Percentiles rank a stretch among this genome's conserved stretches.
Evolutionary conservation across 2,888 invertebrate species (phyloP).

Genomic region (Erebia ligea): DNA sequence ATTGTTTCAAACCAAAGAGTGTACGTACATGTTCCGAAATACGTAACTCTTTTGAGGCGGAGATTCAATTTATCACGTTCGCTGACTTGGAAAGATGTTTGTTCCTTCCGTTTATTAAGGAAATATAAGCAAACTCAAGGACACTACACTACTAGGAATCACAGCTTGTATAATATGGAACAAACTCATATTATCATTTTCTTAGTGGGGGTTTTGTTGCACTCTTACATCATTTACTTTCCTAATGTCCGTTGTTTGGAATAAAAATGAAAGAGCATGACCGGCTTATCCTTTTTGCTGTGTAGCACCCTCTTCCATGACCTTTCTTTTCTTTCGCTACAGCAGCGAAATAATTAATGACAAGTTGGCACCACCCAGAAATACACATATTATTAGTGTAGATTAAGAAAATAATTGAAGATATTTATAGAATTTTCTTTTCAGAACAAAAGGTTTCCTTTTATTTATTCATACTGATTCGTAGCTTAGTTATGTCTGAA

Average conservation of each 20-base stretch:
- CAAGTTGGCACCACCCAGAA: background rate
- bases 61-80: slow-evolving; percentile 5
- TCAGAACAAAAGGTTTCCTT: background rate
- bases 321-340: background rate
- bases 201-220: too few species aligned
- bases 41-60: background rate
- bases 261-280: too few species aligned
- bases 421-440: background rate
- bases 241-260: too few species aligned
- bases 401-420: background rate
- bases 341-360: background rate
- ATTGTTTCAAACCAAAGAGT: background rate
- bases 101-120: background rate
- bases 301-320: too few species aligned
- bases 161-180: background rate
- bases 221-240: too few species aligned
- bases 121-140: slow-evolving; percentile 4
- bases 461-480: too few species aligned
- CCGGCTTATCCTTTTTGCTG: too few species aligned
- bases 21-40: slow-evolving; percentile 2
- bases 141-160: background rate
- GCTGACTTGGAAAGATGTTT: slow-evolving; percentile 14
- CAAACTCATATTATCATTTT: too few species aligned
- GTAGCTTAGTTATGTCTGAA: background rate
- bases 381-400: background rate